Base-by-base conservation (phyloP, 2,797 vertebrate genomes). In the Amphiprion clarkii region DNA sequence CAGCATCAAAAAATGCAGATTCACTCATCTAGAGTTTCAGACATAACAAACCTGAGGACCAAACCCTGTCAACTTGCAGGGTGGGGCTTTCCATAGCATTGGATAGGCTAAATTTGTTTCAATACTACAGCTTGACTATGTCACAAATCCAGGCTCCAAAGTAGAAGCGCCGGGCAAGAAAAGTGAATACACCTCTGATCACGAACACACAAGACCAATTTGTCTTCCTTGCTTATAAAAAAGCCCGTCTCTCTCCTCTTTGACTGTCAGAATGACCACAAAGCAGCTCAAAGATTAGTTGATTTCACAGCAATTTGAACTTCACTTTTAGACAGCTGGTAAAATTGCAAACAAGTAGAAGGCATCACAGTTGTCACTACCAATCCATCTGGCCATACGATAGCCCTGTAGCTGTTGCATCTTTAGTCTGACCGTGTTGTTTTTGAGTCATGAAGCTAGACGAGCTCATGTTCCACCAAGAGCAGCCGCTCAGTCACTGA, bases 251-350 rank as follows among this genome's bases (percentile, higher is more conserved):
- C 66, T 17, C 19, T 40, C 49, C 44, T 55, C 25, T 29, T 21
- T 19, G 13, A 52, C 58, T 63, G 57, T 66, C 69, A 71, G 25
- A 21, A 44, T 29, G 39, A 70, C 62, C 46, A 29, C 44, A 67
- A 62, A 68, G 51, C 40, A 23, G 51, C 64, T 44, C 52, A 54
- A 36, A 51, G 46, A 69, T 65, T 53, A 51, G 19, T 56, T 55
- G 62, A 75, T 57, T 75, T 87, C 53, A 74, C 60, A 40, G 57
- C 61, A 64, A 77, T 73, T 60, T 79, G n/a, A 74, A 66, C 56
- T 17, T 82, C 42, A 55, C 53, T 49, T 60, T 73, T 44, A 52
- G 71, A 82, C 74, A 57, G 82, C 57, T 57, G 63, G 56, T 57
- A 23, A 71, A 68, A 74, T 40, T 40, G 62, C 76, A 72, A 61